Base-by-base conservation (phyloP, 2,797 vertebrate genomes). In the Pangasius macronema region DNA sequence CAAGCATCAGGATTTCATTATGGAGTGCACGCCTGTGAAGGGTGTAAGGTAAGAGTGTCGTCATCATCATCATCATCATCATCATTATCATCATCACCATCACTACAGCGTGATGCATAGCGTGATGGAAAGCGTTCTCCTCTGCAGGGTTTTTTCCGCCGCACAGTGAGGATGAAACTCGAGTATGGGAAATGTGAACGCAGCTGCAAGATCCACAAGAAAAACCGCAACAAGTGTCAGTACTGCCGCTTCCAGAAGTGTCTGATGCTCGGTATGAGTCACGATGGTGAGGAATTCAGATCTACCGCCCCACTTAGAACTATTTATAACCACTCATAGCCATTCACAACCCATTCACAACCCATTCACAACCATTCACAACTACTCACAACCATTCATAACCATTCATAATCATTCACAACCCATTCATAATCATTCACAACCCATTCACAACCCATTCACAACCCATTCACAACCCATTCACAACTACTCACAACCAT, bases 221-320 rank as follows among this genome's bases (percentile, higher is more conserved):
- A 97, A 92, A 97, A 96, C 91, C 91, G 97, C 27, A 97, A 97
- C 93, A 97, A 97, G 91, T 97, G 97, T 90, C 97, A 97, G 94
- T 96, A 96, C 91, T 97, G 97, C 90, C 96, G 97, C 90, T 97
- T 97, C 92, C 96, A 97, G 94, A 97, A 97, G 91, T 97, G 97
- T 90, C 94, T 97, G 89, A 94, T 95, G 0, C 92, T 97, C 87
- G 97, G 97, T 92, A 97, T 97, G 97, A 97, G 97, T 0, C 97
- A 97, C 20, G 97, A 97, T 0, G 96, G 97, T 97, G 92, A 96
- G 96, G 24, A 49, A 1, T 10, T 0, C 24, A 27, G 3, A 14
- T 14, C 72, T 27, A n/a, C 24, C n/a, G 1, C 36, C n/a, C 13
- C 42, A 14, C 5, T 14, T 0, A 2, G 2, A 24, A 73, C 22